Percentiles rank a stretch among this genome's conserved stretches.
These are phyloP conservation scores for Neodon shergylaensis DNA, from an alignment of 2,113 vertebrate species.

Conservation along the genomic window DNA sequence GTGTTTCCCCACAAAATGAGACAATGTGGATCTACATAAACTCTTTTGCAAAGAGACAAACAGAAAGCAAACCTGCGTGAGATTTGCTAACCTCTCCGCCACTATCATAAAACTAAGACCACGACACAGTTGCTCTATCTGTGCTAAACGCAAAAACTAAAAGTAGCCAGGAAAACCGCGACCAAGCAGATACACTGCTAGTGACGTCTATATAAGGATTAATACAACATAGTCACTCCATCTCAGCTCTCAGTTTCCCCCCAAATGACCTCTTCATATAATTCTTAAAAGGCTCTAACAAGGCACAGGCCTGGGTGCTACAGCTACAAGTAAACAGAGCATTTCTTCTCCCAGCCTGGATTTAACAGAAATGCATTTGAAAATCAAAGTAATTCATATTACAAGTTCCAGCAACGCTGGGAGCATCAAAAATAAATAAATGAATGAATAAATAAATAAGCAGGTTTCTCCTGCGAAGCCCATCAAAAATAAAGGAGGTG, in stretches of 20 bases:
- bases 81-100: background rate
- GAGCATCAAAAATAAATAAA: slow-evolving; percentile 61
- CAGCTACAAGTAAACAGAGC: background rate
- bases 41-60: background rate
- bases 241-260: background rate
- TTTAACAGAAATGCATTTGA: background rate
- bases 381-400: slow-evolving; percentile 25
- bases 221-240: background rate
- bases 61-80: background rate
- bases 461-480: slow-evolving; percentile 48
- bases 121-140: background rate
- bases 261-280: background rate
- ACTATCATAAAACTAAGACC: background rate
- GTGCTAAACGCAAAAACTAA: background rate
- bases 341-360: background rate
- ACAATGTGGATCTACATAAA: background rate
- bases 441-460: slow-evolving; percentile 7
- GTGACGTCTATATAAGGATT: background rate
- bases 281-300: background rate
- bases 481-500: slow-evolving; percentile 81
- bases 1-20: background rate
- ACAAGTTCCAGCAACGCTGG: slow-evolving; percentile 64
- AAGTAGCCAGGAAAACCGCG: background rate
- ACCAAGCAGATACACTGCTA: background rate
- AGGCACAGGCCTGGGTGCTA: background rate